A percentile compares a stretch with the other conserved stretches of the same genome.
Evolutionary conservation across 64 coral and sea anemone genomes (phyloP).

Genomic region (Stichodactyla mertensii): DNA sequence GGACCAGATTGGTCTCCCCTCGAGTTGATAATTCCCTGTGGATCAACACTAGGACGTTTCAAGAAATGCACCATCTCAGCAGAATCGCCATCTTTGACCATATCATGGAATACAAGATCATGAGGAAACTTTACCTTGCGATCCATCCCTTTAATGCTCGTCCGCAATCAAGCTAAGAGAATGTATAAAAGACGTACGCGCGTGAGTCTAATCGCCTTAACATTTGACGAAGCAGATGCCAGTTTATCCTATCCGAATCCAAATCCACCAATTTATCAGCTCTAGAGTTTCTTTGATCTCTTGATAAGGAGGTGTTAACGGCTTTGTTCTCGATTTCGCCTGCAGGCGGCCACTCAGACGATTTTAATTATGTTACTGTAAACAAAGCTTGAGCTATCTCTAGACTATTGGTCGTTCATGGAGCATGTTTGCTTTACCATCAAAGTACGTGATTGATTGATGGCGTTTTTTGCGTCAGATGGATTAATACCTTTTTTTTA

Average conservation of each 20-base stretch:
- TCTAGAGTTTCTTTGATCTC: background rate
- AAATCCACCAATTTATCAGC: background rate
- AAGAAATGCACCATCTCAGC: conserved; percentile 86
- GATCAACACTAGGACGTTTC: conserved; percentile 92
- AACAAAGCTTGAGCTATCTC: conserved; percentile 18
- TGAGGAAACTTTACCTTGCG: conserved; percentile 92
- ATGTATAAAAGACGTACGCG: background rate
- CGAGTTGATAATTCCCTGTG: conserved; percentile 73
- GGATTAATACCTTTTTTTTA: background rate
- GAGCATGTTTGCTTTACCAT: background rate
- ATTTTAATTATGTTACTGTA: conserved; percentile 11
- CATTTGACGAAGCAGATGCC: background rate
- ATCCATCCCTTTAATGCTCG: conserved; percentile 42
- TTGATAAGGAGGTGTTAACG: conserved; percentile 20
- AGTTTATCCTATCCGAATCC: background rate
- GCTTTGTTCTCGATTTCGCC: background rate
- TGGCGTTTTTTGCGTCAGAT: background rate
- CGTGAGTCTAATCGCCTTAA: background rate
- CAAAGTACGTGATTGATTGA: background rate
- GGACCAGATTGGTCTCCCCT: conserved; percentile 36
- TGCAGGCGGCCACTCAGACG: background rate
- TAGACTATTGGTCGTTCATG: conserved; percentile 4
- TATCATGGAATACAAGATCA: conserved; percentile 87
- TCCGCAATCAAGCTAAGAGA: background rate
- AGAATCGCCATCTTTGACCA: conserved; percentile 94